phyloP scores from a whole-genome alignment of 2,113 vertebrate genomes.

The Madoqua kirkii region DNA sequence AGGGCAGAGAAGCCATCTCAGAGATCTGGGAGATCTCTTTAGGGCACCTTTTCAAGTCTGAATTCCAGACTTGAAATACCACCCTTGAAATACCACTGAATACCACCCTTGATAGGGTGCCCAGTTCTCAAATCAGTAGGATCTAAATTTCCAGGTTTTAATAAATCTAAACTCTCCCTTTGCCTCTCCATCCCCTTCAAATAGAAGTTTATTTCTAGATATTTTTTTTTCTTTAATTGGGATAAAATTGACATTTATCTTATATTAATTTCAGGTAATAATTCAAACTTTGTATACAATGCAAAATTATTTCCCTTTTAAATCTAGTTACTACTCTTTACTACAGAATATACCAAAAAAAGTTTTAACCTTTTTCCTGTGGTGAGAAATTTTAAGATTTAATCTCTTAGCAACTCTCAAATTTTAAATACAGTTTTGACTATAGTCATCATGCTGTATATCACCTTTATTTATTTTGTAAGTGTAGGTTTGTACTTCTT shows the following conservation, averaged over 20 bases:
- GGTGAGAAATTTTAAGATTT: not conserved
- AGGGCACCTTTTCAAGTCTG: not conserved
- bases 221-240: not conserved
- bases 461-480: not conserved
- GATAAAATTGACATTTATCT: not conserved
- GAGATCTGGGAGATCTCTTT: too few species aligned
- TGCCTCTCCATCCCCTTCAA: not conserved
- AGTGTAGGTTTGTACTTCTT: not conserved
- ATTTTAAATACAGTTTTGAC: not conserved
- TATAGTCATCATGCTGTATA: not conserved
- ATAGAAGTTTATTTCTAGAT: not conserved
- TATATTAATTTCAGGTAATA: not conserved
- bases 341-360: not conserved
- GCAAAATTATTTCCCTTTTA: not conserved
- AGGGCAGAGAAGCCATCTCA: not conserved
- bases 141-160: not conserved
- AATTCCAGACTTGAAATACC: not conserved
- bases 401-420: not conserved
- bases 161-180: not conserved
- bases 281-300: not conserved
- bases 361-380: not conserved
- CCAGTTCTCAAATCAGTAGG: not conserved
- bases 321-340: not conserved
- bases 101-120: accelerated
- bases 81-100: too few species aligned